Conservation (phyloP, 2,888 invertebrate species). For the Vanessa cardui region DNA sequence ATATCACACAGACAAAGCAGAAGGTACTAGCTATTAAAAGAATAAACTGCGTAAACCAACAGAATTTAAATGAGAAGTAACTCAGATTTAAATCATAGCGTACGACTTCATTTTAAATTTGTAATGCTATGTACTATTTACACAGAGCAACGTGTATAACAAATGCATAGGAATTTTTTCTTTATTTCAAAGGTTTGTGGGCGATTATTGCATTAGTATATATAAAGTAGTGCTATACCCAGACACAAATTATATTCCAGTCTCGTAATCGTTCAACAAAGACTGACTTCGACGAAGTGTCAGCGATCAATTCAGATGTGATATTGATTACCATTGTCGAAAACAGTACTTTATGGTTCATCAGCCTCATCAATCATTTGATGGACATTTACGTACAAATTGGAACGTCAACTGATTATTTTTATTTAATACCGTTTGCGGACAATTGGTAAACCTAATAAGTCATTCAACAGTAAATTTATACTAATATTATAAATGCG, state of each 20-base stretch:
- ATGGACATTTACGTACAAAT: too few species aligned
- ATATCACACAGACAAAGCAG: too few species aligned
- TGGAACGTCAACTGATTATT: too few species aligned
- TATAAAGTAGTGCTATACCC: neutral
- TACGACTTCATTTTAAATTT: neutral
- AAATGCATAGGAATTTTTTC: neutral
- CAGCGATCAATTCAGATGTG: neutral
- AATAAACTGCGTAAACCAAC: neutral
- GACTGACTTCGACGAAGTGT: neutral
- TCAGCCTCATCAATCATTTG: too few species aligned
- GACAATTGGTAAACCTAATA: too few species aligned
- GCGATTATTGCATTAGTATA: neutral
- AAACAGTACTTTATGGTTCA: neutral
- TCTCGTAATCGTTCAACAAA: neutral
- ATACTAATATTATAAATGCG: too few species aligned
- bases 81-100: neutral
- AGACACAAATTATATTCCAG: neutral
- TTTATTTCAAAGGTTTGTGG: neutral
- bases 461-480: too few species aligned
- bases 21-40: too few species aligned
- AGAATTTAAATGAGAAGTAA: neutral
- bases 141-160: too few species aligned
- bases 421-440: too few species aligned
- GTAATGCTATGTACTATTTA: neutral
- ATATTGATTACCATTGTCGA: neutral